Base-by-base conservation (phyloP, 92 coral and sea anemone species). In the Chrysogorgia sp. region DNA sequence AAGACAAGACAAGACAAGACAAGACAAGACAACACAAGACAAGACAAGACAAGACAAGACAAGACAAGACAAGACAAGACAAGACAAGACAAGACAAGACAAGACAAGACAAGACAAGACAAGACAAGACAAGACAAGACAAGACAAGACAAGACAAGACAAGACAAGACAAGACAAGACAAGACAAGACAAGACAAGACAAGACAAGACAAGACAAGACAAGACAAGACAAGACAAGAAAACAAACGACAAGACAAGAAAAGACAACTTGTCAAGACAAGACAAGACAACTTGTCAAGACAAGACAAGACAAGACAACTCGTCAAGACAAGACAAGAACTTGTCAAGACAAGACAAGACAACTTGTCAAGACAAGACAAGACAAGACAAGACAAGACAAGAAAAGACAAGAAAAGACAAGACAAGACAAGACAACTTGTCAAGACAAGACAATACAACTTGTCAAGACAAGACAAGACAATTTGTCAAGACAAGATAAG, bases 61-160 rank as follows among this genome's bases (percentile, higher is more conserved):
- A 60, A 13, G 66, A 60, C 34, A 60, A 13, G 66, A 60, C 34
- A 60, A 13, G 66, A 60, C 34, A 60, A 13, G 66, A 60, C 34
- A 60, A 13, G 66, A 60, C 34, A 60, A 13, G 66, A 60, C 34
- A 60, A 13, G 66, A 60, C 34, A 60, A 13, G 66, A 60, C 34
- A 60, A 13, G 66, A 60, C 34, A 60, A 13, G 66, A 60, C 34
- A 60, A 13, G 66, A 60, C 34, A 60, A 13, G 66, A 60, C 34
- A 60, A 20, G 66, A 60, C 34, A 60, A 20, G 66, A 60, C 34
- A 60, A 20, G 66, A 60, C 34, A 60, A 20, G 66, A 60, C 28
- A 67, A 13, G 75, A 37, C 75, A 33, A 20, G 75, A 67, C 56
- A 67, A 7, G 75, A 67, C 75, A 67, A 20, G 75, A 40, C 75